These are phyloP conservation scores for Clarias gariepinus DNA, from an alignment of 2,113 vertebrate species.

Conservation along the genomic window DNA sequence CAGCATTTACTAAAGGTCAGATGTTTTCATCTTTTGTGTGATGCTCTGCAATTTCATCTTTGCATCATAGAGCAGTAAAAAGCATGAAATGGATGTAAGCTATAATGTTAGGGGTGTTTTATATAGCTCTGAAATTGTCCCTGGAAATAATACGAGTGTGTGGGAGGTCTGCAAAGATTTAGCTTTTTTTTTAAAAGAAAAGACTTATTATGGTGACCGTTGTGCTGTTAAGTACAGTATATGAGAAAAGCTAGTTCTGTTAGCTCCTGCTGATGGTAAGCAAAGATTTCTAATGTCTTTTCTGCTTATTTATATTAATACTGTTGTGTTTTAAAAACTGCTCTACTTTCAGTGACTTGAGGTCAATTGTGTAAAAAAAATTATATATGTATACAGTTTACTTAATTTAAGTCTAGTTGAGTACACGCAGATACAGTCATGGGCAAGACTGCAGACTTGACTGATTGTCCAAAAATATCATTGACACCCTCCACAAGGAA, in stretches of 20 bases:
- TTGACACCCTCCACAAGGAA: too few relatives aligned
- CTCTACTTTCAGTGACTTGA: not conserved
- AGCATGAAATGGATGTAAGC: not conserved
- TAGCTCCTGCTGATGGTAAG: not conserved
- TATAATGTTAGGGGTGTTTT: not conserved
- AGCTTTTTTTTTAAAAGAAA: not conserved
- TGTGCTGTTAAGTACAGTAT: not conserved
- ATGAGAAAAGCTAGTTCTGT: not conserved
- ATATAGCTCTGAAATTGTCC: not conserved
- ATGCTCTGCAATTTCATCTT: not conserved
- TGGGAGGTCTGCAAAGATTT: not conserved
- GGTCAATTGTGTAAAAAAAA: not conserved
- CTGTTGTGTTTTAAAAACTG: not conserved
- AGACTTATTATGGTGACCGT: not conserved
- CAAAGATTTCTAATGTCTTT: not conserved
- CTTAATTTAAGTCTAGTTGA: too few relatives aligned
- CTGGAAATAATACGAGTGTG: conserved; percentile 9
- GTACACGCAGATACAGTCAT: too few relatives aligned
- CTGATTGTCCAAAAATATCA: too few relatives aligned
- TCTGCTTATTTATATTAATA: not conserved
- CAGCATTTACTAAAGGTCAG: not conserved
- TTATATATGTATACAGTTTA: too few relatives aligned
- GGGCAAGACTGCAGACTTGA: too few relatives aligned
- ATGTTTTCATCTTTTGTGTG: not conserved
- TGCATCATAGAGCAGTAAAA: not conserved